phyloP scores from a whole-genome alignment of 2,113 vertebrate species.

The Hippolais icterina region DNA sequence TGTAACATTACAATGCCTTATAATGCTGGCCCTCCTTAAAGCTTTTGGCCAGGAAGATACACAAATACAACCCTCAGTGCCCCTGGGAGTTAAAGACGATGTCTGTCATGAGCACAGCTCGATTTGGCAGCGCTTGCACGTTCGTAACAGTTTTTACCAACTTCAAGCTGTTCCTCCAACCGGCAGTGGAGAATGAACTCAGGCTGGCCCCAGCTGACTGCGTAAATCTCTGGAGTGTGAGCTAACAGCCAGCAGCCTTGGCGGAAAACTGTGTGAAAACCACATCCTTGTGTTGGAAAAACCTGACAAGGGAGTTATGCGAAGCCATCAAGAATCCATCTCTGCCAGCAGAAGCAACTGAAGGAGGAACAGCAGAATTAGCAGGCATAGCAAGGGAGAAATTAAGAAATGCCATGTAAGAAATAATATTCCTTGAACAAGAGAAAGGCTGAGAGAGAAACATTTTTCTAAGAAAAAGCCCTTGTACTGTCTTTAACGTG shows the following conservation, averaged over 20 bases:
- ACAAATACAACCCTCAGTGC: neutral
- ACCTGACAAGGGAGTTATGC: neutral
- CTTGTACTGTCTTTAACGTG: fast-evolving
- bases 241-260: constrained; percentile 35
- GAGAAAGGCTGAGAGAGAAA: neutral
- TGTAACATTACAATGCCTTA: neutral
- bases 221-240: neutral
- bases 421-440: neutral
- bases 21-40: neutral
- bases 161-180: constrained; percentile 44
- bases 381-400: neutral
- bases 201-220: constrained; percentile 34
- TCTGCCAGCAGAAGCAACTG: neutral
- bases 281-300: neutral
- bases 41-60: neutral
- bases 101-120: neutral
- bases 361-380: neutral
- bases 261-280: constrained; percentile 26
- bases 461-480: neutral
- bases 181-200: neutral
- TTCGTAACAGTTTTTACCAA: constrained; percentile 37
- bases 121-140: neutral
- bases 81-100: neutral
- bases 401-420: neutral
- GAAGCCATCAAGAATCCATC: neutral